Evolutionary conservation across 1,140 invertebrate species (phyloP).

Genomic region (Periplaneta americana): DNA sequence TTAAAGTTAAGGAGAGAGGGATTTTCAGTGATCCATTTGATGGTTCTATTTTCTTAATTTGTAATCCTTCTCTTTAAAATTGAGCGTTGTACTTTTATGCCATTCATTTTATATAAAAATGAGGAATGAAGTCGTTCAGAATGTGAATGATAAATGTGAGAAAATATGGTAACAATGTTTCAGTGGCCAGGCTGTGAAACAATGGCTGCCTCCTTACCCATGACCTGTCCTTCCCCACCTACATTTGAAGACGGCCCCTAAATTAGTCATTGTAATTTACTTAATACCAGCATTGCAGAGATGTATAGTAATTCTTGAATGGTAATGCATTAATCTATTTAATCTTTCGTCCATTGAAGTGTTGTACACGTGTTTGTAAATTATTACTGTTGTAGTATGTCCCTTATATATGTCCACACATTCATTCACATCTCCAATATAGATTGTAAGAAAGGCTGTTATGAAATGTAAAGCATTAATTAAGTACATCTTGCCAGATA

Average conservation of each 20-base stretch:
- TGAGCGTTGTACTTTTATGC: neutral
- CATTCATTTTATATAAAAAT: neutral
- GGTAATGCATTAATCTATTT: neutral
- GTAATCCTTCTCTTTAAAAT: neutral
- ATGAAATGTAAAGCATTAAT: neutral
- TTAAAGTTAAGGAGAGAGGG: no score
- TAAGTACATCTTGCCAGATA: constrained; percentile 4
- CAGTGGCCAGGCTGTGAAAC: neutral
- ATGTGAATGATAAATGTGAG: neutral
- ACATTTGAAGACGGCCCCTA: neutral
- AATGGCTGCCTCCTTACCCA: neutral
- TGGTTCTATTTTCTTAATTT: neutral
- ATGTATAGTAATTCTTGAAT: neutral
- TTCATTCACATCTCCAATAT: neutral
- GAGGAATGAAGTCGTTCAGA: neutral
- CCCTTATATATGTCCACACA: neutral
- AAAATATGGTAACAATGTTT: neutral
- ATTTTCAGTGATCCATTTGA: neutral
- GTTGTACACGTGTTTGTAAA: neutral
- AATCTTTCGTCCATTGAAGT: constrained; percentile 1
- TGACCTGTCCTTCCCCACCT: neutral
- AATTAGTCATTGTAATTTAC: constrained; percentile 1
- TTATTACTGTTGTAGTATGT: neutral
- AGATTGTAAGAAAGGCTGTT: neutral
- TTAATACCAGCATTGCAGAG: neutral